These are phyloP conservation scores for Jordanella pulchra DNA, from an alignment of 2,797 vertebrate species.

Conservation along the genomic window DNA sequence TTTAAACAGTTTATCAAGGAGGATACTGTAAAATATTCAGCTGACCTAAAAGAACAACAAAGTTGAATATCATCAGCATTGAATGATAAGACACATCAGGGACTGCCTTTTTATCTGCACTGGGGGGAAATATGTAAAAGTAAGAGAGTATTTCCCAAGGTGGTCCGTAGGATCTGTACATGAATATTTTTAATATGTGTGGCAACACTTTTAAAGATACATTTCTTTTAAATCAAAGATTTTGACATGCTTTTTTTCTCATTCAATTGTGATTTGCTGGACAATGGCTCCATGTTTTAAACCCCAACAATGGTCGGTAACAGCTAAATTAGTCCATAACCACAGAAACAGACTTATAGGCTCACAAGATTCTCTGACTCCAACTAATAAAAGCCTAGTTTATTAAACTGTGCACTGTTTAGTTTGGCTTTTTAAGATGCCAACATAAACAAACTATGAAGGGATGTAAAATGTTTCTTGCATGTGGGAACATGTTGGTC, in stretches of 20 bases:
- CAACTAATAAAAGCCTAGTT: slow-evolving; percentile 66
- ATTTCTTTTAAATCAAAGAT: neutral
- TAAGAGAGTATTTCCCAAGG: too few species aligned
- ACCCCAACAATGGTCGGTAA: slow-evolving; percentile 37
- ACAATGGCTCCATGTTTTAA: slow-evolving; percentile 26
- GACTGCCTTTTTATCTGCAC: too few species aligned
- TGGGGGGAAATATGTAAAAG: too few species aligned
- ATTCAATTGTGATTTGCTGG: slow-evolving; percentile 18
- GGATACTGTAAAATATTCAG: too few species aligned
- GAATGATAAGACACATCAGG: too few species aligned
- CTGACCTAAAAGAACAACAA: too few species aligned
- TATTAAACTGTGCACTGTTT: slow-evolving; percentile 68
- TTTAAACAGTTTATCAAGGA: too few species aligned
- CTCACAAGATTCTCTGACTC: slow-evolving; percentile 55
- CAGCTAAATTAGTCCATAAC: slow-evolving; percentile 51
- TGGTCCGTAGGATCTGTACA: neutral
- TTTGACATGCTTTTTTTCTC: slow-evolving; percentile 13
- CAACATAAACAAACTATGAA: slow-evolving; percentile 63
- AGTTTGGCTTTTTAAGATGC: slow-evolving; percentile 68
- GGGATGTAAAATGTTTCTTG: slow-evolving; percentile 52
- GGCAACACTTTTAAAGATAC: too few species aligned
- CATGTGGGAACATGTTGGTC: slow-evolving; percentile 35
- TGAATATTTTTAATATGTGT: too few species aligned
- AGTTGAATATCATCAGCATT: too few species aligned
- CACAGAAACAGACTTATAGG: slow-evolving; percentile 48